Conservation (phyloP, 2,888 invertebrate genomes). For the Auanema sp. region DNA sequence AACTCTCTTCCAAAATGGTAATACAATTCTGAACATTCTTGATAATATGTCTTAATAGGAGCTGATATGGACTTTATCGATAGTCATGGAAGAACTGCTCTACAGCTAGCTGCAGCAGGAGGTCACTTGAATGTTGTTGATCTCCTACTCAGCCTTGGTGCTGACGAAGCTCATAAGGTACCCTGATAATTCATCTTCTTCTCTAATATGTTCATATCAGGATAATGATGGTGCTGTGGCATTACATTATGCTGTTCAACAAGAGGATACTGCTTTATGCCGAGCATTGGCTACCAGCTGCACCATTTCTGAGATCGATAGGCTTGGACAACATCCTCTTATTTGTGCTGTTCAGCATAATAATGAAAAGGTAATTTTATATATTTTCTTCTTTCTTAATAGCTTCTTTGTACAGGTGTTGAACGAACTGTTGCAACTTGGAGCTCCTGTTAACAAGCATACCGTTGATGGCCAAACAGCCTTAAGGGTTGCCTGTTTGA, state of each 20-base stretch:
- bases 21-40: neutral
- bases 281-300: conserved; percentile 33
- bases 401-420: conserved; percentile 52
- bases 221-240: conserved; percentile 52
- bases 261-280: conserved; percentile 27
- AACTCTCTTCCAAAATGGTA: conserved; percentile 24
- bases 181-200: neutral
- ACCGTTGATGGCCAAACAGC: conserved; percentile 79
- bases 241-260: conserved; percentile 43
- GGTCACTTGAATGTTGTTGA: conserved; percentile 41
- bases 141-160: conserved; percentile 36
- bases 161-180: conserved; percentile 48
- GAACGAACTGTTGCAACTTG: conserved; percentile 76
- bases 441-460: conserved; percentile 51
- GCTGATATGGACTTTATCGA: conserved; percentile 46
- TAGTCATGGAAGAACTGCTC: conserved; percentile 44
- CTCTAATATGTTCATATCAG: conserved; percentile 5
- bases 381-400: neutral
- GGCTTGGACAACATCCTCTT: conserved; percentile 41
- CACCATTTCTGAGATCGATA: conserved; percentile 38
- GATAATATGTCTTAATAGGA: conserved; percentile 14
- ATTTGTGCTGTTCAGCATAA: conserved; percentile 43
- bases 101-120: conserved; percentile 46
- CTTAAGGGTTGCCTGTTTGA: conserved; percentile 75
- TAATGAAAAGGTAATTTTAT: conserved; percentile 24